Evolutionary conservation across 2,888 invertebrate genomes (phyloP).

Genomic region (Heteropelma amictum): DNA sequence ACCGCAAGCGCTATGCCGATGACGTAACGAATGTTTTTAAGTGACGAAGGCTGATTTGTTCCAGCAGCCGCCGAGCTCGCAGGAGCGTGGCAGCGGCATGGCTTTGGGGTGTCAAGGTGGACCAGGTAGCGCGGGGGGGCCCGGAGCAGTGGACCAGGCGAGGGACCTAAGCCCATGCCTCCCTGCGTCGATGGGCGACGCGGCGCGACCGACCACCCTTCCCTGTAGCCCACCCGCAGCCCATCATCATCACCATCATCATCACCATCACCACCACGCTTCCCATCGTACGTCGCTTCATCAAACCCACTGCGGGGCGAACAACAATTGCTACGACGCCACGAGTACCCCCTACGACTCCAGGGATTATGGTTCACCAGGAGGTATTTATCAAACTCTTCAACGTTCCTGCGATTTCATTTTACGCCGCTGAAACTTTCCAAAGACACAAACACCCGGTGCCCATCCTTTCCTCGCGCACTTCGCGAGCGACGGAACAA

Average conservation of each 20-base stretch:
- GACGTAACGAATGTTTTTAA: slow-evolving; percentile 44
- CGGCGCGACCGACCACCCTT: slow-evolving; percentile 80
- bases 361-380: slow-evolving; percentile 75
- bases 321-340: slow-evolving; percentile 79
- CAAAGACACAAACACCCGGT: too few relatives aligned
- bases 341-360: slow-evolving; percentile 78
- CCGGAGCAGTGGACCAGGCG: slow-evolving; percentile 83
- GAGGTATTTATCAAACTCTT: slow-evolving; percentile 65
- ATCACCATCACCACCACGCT: slow-evolving; percentile 68
- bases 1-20: slow-evolving; percentile 57
- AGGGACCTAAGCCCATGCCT: slow-evolving; percentile 87
- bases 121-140: slow-evolving; percentile 80
- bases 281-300: slow-evolving; percentile 71
- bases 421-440: too few relatives aligned
- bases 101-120: slow-evolving; percentile 77
- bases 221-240: slow-evolving; percentile 80
- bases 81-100: slow-evolving; percentile 77
- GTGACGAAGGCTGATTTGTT: slow-evolving; percentile 68
- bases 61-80: slow-evolving; percentile 82
- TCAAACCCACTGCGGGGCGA: slow-evolving; percentile 77
- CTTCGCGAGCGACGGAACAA: too few relatives aligned
- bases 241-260: slow-evolving; percentile 65
- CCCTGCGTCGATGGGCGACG: slow-evolving; percentile 83
- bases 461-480: too few relatives aligned
- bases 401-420: neutral